Conservation (phyloP, 2,113 vertebrate genomes). For the Turdus rufiventris region DNA sequence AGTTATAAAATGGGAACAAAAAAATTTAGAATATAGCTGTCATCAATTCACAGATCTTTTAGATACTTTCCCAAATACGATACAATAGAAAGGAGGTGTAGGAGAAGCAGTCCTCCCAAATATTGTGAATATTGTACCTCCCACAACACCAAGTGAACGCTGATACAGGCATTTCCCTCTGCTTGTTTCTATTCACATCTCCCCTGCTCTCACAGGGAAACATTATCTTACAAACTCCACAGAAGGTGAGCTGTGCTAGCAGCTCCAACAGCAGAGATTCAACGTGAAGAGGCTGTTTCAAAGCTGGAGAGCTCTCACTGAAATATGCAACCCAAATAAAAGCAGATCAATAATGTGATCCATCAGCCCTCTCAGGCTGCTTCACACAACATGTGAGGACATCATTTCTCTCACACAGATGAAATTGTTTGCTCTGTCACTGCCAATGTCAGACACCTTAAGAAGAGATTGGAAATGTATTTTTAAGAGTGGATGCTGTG, state of each 20-base stretch:
- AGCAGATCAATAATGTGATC: background rate
- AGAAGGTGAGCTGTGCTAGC: background rate
- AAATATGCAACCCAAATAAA: background rate
- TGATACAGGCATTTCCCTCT: background rate
- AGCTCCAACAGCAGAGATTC: background rate
- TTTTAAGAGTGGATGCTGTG: background rate
- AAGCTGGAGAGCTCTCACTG: background rate
- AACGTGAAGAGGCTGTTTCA: background rate
- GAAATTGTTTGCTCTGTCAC: background rate
- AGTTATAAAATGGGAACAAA: background rate
- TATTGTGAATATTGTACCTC: accelerated
- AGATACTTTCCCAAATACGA: background rate
- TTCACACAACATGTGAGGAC: background rate
- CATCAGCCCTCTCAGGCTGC: background rate
- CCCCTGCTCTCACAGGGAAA: background rate
- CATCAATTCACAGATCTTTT: background rate
- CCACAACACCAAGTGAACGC: background rate
- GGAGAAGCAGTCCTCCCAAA: background rate
- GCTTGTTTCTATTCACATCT: background rate
- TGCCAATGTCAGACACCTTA: background rate
- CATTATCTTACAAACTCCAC: background rate
- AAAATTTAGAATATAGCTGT: background rate
- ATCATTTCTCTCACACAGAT: background rate
- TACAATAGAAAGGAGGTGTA: background rate
- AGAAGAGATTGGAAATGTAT: background rate